These are phyloP conservation scores for Triplophysa tibetana DNA, from an alignment of 2,113 vertebrate genomes.

Conservation along the genomic window DNA sequence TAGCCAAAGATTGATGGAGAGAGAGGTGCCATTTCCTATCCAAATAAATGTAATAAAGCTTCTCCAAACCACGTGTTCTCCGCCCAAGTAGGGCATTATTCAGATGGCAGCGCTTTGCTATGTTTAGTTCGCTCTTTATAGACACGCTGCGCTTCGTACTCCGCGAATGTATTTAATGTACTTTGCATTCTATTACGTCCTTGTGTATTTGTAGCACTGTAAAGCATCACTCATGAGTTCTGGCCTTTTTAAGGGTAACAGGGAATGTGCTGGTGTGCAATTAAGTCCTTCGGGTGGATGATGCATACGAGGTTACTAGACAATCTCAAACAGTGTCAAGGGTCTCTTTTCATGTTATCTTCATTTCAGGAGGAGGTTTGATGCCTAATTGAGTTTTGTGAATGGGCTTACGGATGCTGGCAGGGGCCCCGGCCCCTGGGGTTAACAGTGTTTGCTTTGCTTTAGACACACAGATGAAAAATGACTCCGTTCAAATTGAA, in stretches of 20 bases:
- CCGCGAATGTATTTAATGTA: neutral
- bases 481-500: slow-evolving; percentile 19
- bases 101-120: neutral
- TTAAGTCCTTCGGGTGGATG: slow-evolving; percentile 29
- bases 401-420: slow-evolving; percentile 20
- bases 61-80: slow-evolving; percentile 2
- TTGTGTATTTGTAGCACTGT: slow-evolving; percentile 1
- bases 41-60: slow-evolving; percentile 45
- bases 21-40: slow-evolving; percentile 41
- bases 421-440: neutral
- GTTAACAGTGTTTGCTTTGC: slow-evolving; percentile 43
- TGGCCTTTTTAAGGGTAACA: slow-evolving; percentile 9
- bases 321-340: slow-evolving; percentile 38
- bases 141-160: neutral
- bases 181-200: neutral
- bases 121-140: slow-evolving; percentile 16
- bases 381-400: slow-evolving; percentile 43
- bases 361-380: slow-evolving; percentile 32
- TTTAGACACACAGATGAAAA: slow-evolving; percentile 16
- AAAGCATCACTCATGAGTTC: neutral
- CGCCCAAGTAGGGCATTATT: slow-evolving; percentile 18
- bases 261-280: slow-evolving; percentile 24
- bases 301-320: slow-evolving; percentile 22
- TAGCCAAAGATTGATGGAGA: slow-evolving; percentile 41
- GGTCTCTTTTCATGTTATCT: slow-evolving; percentile 34